A percentile compares a stretch with the other conserved stretches of the same genome.
phyloP scores from a whole-genome alignment of 2,113 vertebrate species.

The Pachyramphus minor region DNA sequence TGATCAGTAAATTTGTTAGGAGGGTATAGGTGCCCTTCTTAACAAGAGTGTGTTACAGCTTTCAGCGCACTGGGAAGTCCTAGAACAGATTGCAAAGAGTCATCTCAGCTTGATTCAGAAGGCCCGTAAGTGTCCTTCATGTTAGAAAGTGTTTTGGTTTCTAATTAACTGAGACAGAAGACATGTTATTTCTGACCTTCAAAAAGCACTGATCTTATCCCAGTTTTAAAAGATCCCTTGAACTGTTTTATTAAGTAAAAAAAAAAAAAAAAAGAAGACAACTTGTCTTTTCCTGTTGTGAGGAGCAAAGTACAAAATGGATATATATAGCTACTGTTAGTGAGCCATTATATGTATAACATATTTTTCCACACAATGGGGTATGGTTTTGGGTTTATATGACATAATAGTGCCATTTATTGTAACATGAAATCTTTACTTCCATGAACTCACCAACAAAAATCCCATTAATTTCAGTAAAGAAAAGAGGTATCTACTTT shows the following conservation, averaged over 20 bases:
- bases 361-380: not conserved
- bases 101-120: slow-evolving; percentile 45
- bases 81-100: slow-evolving; percentile 42
- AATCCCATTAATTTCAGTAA: slow-evolving; percentile 22
- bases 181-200: slow-evolving; percentile 34
- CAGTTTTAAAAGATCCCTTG: not conserved
- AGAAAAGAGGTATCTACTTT: not conserved
- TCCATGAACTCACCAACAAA: not conserved
- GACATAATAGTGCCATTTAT: not conserved
- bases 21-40: not conserved
- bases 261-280: not conserved
- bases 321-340: not conserved
- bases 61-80: not conserved
- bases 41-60: not conserved
- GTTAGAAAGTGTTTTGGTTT: slow-evolving; percentile 13
- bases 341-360: not conserved
- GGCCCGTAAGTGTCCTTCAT: slow-evolving; percentile 10
- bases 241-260: not conserved
- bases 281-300: not conserved
- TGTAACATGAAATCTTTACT: not conserved
- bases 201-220: slow-evolving; percentile 6
- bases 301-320: not conserved
- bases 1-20: not conserved
- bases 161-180: slow-evolving; percentile 55
- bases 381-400: not conserved